Evolutionary conservation across 2,888 invertebrate species (phyloP), one percentile per base, ranked within the genome.

Genomic region (Phytoseiulus persimilis): DNA sequence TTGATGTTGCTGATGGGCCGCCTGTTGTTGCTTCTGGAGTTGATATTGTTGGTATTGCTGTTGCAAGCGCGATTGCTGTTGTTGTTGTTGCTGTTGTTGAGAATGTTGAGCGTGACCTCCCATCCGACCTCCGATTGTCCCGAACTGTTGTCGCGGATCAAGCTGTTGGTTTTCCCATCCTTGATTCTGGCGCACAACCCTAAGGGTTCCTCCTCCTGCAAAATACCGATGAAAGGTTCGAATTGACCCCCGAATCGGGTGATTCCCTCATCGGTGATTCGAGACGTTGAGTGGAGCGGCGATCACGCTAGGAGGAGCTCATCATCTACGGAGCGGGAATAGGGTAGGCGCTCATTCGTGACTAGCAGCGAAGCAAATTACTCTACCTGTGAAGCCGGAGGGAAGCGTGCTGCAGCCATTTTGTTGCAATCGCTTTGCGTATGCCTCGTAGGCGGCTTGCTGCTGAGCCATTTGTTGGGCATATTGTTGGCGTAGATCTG

Each of bases 1-100:
- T 65, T 90, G 90, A n/a, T 91, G 91, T n/a, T 91, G 90, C 39
- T 91, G 91, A 33, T 14, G 45, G 28, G 32, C n/a, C 28, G 45
- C 31, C 11, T 83, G 90, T 6, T 84, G 90, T 39, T 89, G 90
- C 45, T 83, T 90, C 32, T 32, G 87, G 32, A 83, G 90, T 33
- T 89, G 31, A 45, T 87, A 46, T 28, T 39, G 89, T 87, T 83
- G 90, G 18, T 90, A 83, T 31, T 87, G 90, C 9, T 32, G 90
- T 28, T 33, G 90, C n/a, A 90, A 89, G 6, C 89, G 90, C 33
- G 90, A 90, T 32, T 90, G 90, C 33, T 90, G 90, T 39, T 90
- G 90, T 28, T 89, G 90, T n/a, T n/a, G n/a, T 32, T 90, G 90
- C 33, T 90, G 90, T 39, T 90, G 90, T 28, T 89, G 90, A 6